phyloP scores from a whole-genome alignment of 1,140 invertebrate species.

The Bursaphelenchus mucronatus region DNA sequence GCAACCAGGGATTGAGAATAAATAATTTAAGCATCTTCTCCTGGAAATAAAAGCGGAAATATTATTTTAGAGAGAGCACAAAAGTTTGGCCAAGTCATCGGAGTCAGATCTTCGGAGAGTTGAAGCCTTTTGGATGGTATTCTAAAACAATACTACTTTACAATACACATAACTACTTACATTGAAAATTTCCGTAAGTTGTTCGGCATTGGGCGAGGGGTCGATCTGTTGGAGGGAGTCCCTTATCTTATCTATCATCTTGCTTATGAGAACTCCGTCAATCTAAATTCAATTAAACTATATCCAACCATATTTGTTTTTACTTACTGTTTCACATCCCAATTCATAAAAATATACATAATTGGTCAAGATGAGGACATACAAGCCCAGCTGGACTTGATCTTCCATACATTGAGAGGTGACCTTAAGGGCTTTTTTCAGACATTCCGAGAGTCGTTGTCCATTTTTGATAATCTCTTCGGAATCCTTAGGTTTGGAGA shows the following conservation, averaged over 20 bases:
- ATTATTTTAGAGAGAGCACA: too few species aligned
- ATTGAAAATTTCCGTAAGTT: conserved; percentile 37
- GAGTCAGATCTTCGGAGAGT: too few species aligned
- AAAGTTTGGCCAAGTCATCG: too few species aligned
- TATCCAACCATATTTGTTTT: background rate
- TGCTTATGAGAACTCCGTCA: conserved; percentile 72
- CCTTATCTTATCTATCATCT: conserved; percentile 84
- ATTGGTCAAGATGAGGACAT: conserved; percentile 86
- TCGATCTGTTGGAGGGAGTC: conserved; percentile 87
- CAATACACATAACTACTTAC: conserved; percentile 18
- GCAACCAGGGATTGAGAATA: too few species aligned
- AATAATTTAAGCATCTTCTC: too few species aligned
- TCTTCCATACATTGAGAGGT: conserved; percentile 92
- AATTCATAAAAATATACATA: conserved; percentile 91
- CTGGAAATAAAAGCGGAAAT: too few species aligned
- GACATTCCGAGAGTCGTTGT: conserved; percentile 82
- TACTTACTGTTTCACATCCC: conserved; percentile 74
- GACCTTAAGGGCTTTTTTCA: conserved; percentile 89
- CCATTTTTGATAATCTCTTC: conserved; percentile 72
- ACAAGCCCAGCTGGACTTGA: conserved; percentile 89
- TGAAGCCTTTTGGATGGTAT: too few species aligned
- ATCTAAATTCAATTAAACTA: conserved; percentile 63
- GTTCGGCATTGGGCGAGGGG: conserved; percentile 86
- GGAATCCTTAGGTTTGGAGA: conserved; percentile 65
- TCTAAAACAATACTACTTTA: too few species aligned